Conservation (phyloP, 2,888 invertebrate species). For the Iselma pallidipennis region DNA sequence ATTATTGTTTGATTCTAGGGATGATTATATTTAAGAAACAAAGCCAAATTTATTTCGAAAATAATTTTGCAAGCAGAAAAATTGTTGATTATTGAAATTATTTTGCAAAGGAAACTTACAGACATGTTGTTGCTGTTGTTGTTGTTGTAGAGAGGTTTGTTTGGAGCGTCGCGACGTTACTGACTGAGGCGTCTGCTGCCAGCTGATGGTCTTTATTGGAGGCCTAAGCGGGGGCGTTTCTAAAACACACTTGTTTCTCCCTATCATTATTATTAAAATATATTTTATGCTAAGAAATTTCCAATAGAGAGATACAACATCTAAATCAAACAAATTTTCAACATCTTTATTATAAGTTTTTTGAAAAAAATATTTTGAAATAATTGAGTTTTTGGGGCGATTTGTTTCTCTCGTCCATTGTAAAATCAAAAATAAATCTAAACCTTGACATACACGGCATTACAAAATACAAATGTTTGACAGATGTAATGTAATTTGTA, state of each 20-base stretch:
- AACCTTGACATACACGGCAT: neutral
- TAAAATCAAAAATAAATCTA: neutral
- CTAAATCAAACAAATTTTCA: no score
- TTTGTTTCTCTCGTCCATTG: no score
- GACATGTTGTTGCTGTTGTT: conserved; percentile 46
- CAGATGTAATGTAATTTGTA: no score
- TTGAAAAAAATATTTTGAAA: neutral
- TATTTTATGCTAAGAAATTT: neutral
- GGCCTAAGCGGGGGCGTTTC: conserved; percentile 46
- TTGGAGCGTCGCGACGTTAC: conserved; percentile 59
- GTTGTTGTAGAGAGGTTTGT: conserved; percentile 33
- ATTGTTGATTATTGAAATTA: conserved; percentile 1
- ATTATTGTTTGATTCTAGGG: no score
- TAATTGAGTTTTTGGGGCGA: no score
- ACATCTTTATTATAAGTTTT: no score
- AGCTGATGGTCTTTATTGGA: conserved; percentile 49
- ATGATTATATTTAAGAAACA: no score
- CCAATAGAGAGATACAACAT: no score
- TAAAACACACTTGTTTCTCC: conserved; percentile 35
- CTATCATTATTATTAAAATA: neutral
- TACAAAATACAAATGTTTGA: neutral
- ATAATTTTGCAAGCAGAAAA: neutral
- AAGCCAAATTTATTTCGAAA: no score
- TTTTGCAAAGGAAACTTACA: conserved; percentile 48
- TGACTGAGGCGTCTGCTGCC: conserved; percentile 54